These are phyloP conservation scores for Gorsachius goisagi DNA, from an alignment of 2,113 vertebrate genomes.

Conservation along the genomic window DNA sequence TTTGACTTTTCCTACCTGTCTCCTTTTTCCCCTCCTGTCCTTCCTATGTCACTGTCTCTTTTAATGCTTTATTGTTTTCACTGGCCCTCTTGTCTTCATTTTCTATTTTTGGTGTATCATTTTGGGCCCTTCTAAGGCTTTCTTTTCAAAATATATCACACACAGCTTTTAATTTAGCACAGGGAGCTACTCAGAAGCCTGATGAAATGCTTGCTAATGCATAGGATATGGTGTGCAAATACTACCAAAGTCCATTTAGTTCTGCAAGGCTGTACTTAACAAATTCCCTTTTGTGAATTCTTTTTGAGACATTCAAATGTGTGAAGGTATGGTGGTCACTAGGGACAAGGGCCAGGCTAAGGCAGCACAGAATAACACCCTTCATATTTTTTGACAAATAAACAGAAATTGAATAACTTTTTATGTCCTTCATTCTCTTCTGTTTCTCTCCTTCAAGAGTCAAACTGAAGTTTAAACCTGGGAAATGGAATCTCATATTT, in stretches of 20 bases:
- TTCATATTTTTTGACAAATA: background rate
- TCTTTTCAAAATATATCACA: background rate
- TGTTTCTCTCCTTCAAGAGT: background rate
- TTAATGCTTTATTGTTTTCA: background rate
- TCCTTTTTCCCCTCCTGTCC: background rate
- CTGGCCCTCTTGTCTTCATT: background rate
- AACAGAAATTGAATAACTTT: background rate
- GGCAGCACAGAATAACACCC: background rate
- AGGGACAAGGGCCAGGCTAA: background rate
- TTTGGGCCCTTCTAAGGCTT: background rate
- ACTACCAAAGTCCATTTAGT: conserved; percentile 21
- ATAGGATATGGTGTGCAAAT: background rate
- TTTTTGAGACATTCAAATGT: background rate
- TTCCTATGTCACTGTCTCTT: background rate
- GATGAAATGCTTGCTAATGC: background rate
- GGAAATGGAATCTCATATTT: background rate
- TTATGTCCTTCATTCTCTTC: background rate
- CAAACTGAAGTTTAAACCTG: background rate
- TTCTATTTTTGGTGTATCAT: background rate
- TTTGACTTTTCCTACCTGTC: background rate
- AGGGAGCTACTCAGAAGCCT: background rate
- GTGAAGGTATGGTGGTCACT: background rate
- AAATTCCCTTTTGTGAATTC: conserved; percentile 24
- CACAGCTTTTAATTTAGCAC: background rate
- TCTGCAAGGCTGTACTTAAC: background rate